Evolutionary conservation across 2,797 vertebrate species (phyloP), one percentile per base, ranked within the genome.

Genomic region (Benthosema pterotum): DNA sequence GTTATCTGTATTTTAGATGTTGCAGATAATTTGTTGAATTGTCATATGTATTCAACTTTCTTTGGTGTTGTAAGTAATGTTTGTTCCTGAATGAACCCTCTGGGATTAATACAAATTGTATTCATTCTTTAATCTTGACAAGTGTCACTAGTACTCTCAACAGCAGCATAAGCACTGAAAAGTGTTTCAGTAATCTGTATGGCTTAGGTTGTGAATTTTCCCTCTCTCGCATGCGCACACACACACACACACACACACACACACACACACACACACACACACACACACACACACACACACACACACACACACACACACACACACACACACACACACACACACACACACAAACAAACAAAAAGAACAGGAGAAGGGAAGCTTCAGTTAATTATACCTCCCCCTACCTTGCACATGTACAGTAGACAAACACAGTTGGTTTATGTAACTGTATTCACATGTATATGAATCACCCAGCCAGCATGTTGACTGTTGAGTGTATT

Each of bases 381-480:
- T 47, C 32, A 51, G 46, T 65, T 18, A 17, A 15, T 53, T n/a
- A 38, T 49, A 42, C 14, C 52, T 63, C 49, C 25, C 32, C 22
- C 45, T 50, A 43, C 25, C 16, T 46, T 60, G 45, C 42, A 13
- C n/a, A n/a, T n/a, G n/a, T 58, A 22, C 5, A 18, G 46, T 65
- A 42, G 32, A 51, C 32, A 43, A 52, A 57, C 52, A 14, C 53
- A 18, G 38, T 17, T 49, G 4, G 19, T 16, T 57, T 68, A 62
- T 57, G 53, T 57, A 57, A 69, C 65, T 22, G 48, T 42, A 53
- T 15, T 4, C 45, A 53, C 28, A 51, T 19, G 11, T 49, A 15
- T 16, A 15, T 59, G 55, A 70, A 58, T 70, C 60, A 57, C 45
- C 17, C 16, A 5, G 15, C 28, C 16, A 5, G 15, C 57, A 46